Evolutionary conservation across 2,797 vertebrate genomes (phyloP).

Genomic region (Lemur catta): DNA sequence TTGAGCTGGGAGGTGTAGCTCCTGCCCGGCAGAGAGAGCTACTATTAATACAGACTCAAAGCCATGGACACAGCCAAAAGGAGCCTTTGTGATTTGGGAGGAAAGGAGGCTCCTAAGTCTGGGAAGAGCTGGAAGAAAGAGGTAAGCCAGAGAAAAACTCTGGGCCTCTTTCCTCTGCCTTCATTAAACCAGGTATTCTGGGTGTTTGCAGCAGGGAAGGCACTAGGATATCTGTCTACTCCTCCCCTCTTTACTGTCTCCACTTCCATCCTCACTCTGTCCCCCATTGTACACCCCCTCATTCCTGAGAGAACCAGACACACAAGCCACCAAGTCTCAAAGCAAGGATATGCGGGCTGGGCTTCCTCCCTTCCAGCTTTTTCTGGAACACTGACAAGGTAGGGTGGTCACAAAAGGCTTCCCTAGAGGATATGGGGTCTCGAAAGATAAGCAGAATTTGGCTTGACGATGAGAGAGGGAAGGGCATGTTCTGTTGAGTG

Average conservation of each 20-base stretch:
- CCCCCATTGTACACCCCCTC: too few relatives aligned
- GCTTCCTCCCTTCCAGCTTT: background rate
- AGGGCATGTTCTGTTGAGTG: background rate
- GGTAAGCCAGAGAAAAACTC: slow-evolving; percentile 36
- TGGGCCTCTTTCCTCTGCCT: slow-evolving; percentile 23
- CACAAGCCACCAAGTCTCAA: background rate
- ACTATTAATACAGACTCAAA: background rate
- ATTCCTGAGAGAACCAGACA: background rate
- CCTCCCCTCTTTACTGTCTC: background rate
- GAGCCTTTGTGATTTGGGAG: background rate
- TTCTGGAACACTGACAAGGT: background rate
- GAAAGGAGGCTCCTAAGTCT: background rate
- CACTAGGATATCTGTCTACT: background rate
- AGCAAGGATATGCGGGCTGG: background rate
- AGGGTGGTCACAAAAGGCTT: slow-evolving; percentile 30
- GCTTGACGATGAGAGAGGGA: slow-evolving; percentile 11
- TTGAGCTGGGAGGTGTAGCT: background rate
- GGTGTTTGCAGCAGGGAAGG: slow-evolving; percentile 26
- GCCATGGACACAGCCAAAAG: background rate
- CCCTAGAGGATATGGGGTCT: background rate
- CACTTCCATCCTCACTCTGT: background rate
- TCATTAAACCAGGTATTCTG: slow-evolving; percentile 36
- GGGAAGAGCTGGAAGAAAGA: background rate
- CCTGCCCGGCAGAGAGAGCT: background rate
- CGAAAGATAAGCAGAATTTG: slow-evolving; percentile 21